Evolutionary conservation across 2,113 vertebrate species (phyloP).

Genomic region (Megatriorchis doriae): DNA sequence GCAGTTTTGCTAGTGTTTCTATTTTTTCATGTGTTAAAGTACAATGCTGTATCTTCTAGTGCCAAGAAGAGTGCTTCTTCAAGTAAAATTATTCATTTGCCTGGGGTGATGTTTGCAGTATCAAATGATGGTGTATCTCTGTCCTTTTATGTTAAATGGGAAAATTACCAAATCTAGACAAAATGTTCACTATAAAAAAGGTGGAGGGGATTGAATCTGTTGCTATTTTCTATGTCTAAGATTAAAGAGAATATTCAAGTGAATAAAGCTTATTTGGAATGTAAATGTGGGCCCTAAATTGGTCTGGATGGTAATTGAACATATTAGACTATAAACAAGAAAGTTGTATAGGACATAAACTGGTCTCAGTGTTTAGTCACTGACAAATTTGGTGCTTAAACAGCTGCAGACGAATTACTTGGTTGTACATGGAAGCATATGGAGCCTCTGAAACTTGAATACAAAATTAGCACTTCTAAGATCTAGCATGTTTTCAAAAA

Average conservation of each 20-base stretch:
- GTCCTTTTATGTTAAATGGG: not conserved
- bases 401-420: not conserved
- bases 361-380: not conserved
- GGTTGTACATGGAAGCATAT: not conserved
- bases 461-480: not conserved
- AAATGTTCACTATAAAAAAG: not conserved
- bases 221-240: not conserved
- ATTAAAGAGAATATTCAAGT: not conserved
- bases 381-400: not conserved
- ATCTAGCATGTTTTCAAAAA: not conserved
- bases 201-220: fast-evolving
- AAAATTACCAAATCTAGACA: not conserved
- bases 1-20: not conserved
- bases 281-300: not conserved
- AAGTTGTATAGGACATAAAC: not conserved
- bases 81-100: not conserved
- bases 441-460: not conserved
- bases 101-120: not conserved
- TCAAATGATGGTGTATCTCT: not conserved
- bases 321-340: not conserved
- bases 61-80: not conserved
- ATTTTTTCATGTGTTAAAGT: fast-evolving
- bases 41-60: not conserved
- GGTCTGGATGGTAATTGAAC: not conserved
- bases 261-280: not conserved